Evolutionary conservation across 1,140 invertebrate genomes (phyloP), one percentile per base, ranked within the genome.

Genomic region (Euura saliciscinereae): DNA sequence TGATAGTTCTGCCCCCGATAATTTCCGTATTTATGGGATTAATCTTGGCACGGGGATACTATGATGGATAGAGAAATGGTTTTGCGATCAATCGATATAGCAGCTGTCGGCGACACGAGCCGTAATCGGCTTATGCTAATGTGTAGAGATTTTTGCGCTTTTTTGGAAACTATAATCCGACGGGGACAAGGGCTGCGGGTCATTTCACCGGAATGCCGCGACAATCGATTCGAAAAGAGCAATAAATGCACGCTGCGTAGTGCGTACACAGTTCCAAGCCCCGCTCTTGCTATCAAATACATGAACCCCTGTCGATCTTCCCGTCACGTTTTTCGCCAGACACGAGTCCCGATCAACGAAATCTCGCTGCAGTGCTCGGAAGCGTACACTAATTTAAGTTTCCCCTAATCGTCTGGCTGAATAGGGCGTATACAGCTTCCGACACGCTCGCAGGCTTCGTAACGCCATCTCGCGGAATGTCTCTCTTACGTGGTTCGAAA

Each of bases 11-110:
- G 51, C 51, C 51, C 51, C 3, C 51, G 3, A 59, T 59, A 59
- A 59, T 59, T 59, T 59, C 51, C 51, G 51, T 59, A 59, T 59
- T 59, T n/a, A 59, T n/a, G 10, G 51, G 51, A 59, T 11, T 59
- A 59, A 59, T 59, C 51, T n/a, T 28, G 28, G 28, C 51, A 3
- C 3, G 3, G 51, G 10, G 10, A 3, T 59, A 59, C 51, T n/a
- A n/a, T 59, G 51, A 59, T n/a, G 51, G 51, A 59, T 59, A n/a
- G 10, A n/a, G 51, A 4, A n/a, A 59, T 59, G 51, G 51, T 59
- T 59, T 59, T n/a, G 10, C 51, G 51, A 59, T 59, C 51, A 59
- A 59, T 59, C 51, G 51, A 59, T 11, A 28, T 28, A 59, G 51
- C 51, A 59, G 51, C 51, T 59, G 51, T 59, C 51, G 13, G 51